Percentiles rank a stretch among this genome's conserved stretches.
phyloP scores from a whole-genome alignment of 2,797 vertebrate genomes.

The Carapus acus region DNA sequence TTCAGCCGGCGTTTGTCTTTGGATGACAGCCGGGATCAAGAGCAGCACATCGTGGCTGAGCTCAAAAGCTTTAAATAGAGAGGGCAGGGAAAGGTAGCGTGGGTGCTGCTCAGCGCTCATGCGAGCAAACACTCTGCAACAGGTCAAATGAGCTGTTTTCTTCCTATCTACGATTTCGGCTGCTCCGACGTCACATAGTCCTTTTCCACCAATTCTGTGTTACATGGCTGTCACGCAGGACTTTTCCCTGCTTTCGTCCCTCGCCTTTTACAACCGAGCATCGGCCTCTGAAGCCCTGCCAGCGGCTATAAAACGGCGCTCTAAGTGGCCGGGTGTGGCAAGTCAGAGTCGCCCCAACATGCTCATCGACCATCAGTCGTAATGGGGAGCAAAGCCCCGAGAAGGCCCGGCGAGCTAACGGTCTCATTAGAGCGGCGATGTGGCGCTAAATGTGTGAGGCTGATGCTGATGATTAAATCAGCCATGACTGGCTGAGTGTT shows the following conservation, averaged over 20 bases:
- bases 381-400: no score
- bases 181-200: no score
- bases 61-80: slow-evolving; percentile 50
- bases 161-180: no score
- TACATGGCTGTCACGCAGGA: slow-evolving; percentile 4
- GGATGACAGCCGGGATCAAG: slow-evolving; percentile 37
- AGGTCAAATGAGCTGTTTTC: no score
- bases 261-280: slow-evolving; percentile 39
- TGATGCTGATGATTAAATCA: slow-evolving; percentile 42
- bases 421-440: slow-evolving; percentile 45
- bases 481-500: slow-evolving; percentile 28
- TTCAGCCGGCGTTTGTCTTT: slow-evolving; percentile 6
- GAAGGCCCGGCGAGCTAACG: slow-evolving; percentile 45
- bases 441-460: slow-evolving; percentile 37
- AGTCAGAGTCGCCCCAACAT: slow-evolving; percentile 25
- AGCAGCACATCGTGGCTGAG: slow-evolving; percentile 31
- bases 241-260: slow-evolving; percentile 27
- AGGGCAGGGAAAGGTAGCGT: slow-evolving; percentile 22
- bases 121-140: no score
- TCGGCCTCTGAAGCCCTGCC: slow-evolving; percentile 34
- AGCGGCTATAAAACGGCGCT: slow-evolving; percentile 18
- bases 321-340: slow-evolving; percentile 28
- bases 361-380: slow-evolving; percentile 27
- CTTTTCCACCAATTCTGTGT: no score
- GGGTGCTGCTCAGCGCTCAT: not conserved